phyloP scores from a whole-genome alignment of 2,888 invertebrate species.

The Diabrotica balteata region DNA sequence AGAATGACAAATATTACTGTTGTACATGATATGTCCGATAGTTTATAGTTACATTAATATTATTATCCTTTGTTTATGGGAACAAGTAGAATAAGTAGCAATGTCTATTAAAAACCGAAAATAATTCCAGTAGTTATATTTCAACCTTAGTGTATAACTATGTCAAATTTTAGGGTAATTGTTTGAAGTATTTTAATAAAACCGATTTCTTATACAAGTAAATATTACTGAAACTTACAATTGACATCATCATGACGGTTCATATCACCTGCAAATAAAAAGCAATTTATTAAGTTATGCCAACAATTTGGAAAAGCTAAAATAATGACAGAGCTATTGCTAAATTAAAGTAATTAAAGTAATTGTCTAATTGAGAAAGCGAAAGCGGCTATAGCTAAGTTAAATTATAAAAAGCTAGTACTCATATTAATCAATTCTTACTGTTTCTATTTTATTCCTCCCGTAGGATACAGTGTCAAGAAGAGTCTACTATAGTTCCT shows the following conservation, averaged over 20 bases:
- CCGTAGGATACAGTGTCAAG: no score
- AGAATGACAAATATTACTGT: no score
- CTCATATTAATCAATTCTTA: slow-evolving; percentile 5
- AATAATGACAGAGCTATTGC: not conserved
- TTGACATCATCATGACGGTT: slow-evolving; percentile 77
- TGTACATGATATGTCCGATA: no score
- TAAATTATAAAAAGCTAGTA: slow-evolving; percentile 8
- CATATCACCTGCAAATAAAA: slow-evolving; percentile 72
- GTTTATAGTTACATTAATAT: no score
- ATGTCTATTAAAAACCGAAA: no score
- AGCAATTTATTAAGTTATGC: slow-evolving; percentile 38
- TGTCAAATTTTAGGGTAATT: no score
- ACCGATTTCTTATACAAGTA: not conserved
- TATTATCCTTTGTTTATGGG: no score
- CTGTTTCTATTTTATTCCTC: no score
- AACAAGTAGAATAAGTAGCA: no score
- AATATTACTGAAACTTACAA: slow-evolving; percentile 67
- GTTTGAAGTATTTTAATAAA: slow-evolving; percentile 21
- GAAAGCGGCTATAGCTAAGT: slow-evolving; percentile 9
- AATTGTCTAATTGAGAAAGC: not conserved
- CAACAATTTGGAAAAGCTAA: slow-evolving; percentile 12
- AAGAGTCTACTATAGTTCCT: no score
- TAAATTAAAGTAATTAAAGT: not conserved
- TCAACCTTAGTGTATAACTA: no score
- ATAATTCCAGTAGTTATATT: no score